Conservation (phyloP, 2,888 invertebrate genomes). For the Anticlea derivata region DNA sequence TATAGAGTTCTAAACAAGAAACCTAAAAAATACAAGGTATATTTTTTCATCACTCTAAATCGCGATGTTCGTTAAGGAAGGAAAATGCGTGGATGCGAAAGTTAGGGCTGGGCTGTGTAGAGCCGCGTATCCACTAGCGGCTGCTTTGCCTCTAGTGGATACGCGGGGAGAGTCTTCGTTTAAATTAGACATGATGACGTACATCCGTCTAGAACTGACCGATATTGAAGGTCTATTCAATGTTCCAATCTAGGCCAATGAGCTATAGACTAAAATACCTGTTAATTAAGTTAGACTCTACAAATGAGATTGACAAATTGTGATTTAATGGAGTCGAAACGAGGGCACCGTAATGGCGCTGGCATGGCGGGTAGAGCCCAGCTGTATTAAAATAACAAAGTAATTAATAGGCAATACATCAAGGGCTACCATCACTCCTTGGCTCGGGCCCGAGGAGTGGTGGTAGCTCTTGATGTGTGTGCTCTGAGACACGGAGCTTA, state of each 20-base stretch:
- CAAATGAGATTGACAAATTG: constrained; percentile 17
- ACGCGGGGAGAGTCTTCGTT: neutral
- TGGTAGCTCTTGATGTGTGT: no score
- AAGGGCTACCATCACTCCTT: constrained; percentile 29
- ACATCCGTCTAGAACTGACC: constrained; percentile 3
- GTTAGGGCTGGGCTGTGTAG: neutral
- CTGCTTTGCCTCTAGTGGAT: no score
- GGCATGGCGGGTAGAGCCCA: no score
- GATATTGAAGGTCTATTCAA: constrained; percentile 2
- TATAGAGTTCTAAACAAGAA: no score
- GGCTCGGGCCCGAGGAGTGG: neutral
- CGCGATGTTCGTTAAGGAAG: neutral
- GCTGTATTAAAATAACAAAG: constrained; percentile 35
- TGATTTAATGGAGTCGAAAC: constrained; percentile 9
- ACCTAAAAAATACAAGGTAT: no score
- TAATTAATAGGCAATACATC: constrained; percentile 29
- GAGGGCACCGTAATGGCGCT: constrained; percentile 6
- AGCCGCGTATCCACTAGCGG: no score
- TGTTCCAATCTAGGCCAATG: neutral
- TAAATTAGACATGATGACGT: constrained; percentile 15
- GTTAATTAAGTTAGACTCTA: constrained; percentile 6
- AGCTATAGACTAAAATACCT: neutral
- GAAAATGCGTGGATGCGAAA: constrained; percentile 4
- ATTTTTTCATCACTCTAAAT: constrained; percentile 2
- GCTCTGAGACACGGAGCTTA: neutral